Conservation (phyloP, 2,797 vertebrate genomes). For the Myotis planiceps region DNA sequence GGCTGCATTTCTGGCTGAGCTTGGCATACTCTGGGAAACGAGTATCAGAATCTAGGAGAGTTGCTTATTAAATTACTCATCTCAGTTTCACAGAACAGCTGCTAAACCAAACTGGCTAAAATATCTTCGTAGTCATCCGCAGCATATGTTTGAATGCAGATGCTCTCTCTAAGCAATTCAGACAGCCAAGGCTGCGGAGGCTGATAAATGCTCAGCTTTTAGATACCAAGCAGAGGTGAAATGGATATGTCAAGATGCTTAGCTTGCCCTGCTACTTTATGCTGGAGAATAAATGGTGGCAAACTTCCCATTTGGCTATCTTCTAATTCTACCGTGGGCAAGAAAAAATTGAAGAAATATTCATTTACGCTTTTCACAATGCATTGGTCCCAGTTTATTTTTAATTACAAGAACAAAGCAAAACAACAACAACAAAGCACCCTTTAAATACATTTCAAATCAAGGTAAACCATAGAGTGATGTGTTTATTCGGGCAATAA, state of each 20-base stretch:
- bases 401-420: neutral
- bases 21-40: slow-evolving; percentile 43
- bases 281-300: slow-evolving; percentile 6
- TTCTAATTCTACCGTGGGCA: neutral
- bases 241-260: slow-evolving; percentile 57
- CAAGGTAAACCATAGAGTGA: neutral
- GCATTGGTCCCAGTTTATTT: neutral
- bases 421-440: neutral
- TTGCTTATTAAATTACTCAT: slow-evolving; percentile 78
- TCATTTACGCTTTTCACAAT: neutral
- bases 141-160: slow-evolving; percentile 78
- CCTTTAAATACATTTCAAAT: neutral
- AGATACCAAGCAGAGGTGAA: slow-evolving; percentile 64
- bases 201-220: slow-evolving; percentile 72
- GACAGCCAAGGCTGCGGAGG: slow-evolving; percentile 32
- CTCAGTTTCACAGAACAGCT: slow-evolving; percentile 74
- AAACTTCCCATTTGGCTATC: neutral
- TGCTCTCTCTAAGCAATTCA: slow-evolving; percentile 65
- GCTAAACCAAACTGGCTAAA: slow-evolving; percentile 72
- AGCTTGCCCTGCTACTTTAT: slow-evolving; percentile 7
- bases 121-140: slow-evolving; percentile 64
- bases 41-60: slow-evolving; percentile 59
- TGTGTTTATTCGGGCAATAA: neutral
- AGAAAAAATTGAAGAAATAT: neutral
- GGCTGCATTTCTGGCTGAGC: slow-evolving; percentile 50